A percentile compares a stretch with the other conserved stretches of the same genome.
Evolutionary conservation across 1,140 invertebrate genomes (phyloP).

Genomic region (Phthorimaea operculella): DNA sequence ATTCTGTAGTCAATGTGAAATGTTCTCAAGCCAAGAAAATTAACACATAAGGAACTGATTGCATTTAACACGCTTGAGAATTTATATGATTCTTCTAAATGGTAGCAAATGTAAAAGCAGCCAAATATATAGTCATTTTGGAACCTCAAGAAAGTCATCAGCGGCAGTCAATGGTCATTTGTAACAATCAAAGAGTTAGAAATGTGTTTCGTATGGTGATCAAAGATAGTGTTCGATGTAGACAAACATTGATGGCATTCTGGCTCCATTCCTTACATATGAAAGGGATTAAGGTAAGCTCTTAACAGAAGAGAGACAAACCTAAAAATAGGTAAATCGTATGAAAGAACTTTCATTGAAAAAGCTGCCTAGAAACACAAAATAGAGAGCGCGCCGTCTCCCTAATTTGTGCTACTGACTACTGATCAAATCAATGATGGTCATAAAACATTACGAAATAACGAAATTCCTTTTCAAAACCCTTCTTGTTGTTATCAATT

Average conservation of each 20-base stretch:
- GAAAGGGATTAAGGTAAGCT: not conserved
- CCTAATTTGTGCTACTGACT: no score
- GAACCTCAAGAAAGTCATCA: not conserved
- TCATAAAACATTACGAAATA: no score
- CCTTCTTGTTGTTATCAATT: no score
- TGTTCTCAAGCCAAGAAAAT: no score
- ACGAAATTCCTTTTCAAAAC: no score
- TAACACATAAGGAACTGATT: not conserved
- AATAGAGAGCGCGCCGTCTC: no score
- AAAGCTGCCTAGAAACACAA: no score
- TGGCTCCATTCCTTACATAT: conserved; percentile 27
- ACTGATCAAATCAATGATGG: no score
- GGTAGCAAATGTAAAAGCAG: not conserved
- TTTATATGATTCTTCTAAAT: not conserved
- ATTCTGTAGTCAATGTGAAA: no score
- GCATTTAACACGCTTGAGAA: not conserved
- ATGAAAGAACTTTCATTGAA: no score
- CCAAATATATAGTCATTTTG: conserved; percentile 20
- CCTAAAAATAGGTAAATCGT: no score
- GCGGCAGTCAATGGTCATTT: conserved; percentile 9
- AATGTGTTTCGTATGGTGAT: conserved; percentile 8
- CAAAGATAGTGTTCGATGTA: conserved; percentile 24
- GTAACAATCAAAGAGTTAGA: conserved; percentile 19
- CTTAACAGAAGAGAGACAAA: not conserved
- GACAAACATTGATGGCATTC: conserved; percentile 25